Evolutionary conservation across 2,888 invertebrate genomes (phyloP).

Genomic region (Troides oblongomaculatus): DNA sequence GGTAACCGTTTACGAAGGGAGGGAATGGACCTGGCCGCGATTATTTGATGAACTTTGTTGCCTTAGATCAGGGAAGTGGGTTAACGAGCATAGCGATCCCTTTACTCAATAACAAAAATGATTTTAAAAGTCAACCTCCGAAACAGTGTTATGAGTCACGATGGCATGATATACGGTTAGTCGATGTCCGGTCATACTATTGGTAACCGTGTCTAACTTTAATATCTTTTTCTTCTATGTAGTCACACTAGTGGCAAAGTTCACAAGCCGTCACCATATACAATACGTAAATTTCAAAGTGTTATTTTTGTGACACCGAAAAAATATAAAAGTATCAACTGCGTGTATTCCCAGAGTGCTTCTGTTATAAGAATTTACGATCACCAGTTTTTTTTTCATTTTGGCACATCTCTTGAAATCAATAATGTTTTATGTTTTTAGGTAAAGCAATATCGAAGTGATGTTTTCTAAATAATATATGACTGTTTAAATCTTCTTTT

Average conservation of each 20-base stretch:
- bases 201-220: slow-evolving; percentile 27
- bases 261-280: neutral
- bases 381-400: slow-evolving; percentile 11
- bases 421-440: slow-evolving; percentile 11
- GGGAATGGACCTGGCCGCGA: slow-evolving; percentile 49
- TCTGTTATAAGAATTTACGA: slow-evolving; percentile 18
- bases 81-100: slow-evolving; percentile 21
- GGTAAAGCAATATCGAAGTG: slow-evolving; percentile 1
- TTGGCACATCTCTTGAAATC: slow-evolving; percentile 11
- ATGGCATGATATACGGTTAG: slow-evolving; percentile 48
- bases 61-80: slow-evolving; percentile 12
- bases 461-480: slow-evolving; percentile 19
- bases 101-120: slow-evolving; percentile 28
- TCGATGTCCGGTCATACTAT: slow-evolving; percentile 44
- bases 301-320: neutral
- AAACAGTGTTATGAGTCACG: slow-evolving; percentile 31
- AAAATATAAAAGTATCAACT: slow-evolving; percentile 10
- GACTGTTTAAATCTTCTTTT: slow-evolving; percentile 22
- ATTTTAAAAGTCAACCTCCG: slow-evolving; percentile 12
- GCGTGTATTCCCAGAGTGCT: slow-evolving; percentile 15
- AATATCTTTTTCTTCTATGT: neutral
- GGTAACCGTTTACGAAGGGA: slow-evolving; percentile 57
- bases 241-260: too few species aligned
- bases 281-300: slow-evolving; percentile 1
- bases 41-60: slow-evolving; percentile 16